Evolutionary conservation across 2,113 vertebrate genomes (phyloP).

Genomic region (human): GRCh38 chr4:5236001-5236500

Average conservation of each 20-base stretch:
- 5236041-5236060: no score
- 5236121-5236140: neutral
- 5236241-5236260: no score
- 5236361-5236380: neutral
- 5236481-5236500: neutral
- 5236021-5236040: neutral
- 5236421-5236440: accelerated
- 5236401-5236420: neutral
- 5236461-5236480: accelerated
- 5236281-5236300: no score
- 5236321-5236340: neutral
- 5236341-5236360: neutral
- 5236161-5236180: neutral
- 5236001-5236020: no score
- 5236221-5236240: neutral
- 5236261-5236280: neutral
- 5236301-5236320: neutral
- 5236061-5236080: neutral
- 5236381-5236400: neutral
- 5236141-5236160: no score
- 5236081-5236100: accelerated
- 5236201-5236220: neutral
- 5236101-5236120: neutral
- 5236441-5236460: neutral
- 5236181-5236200: neutral